Evolutionary conservation across 2,113 vertebrate genomes (phyloP), one percentile per base, ranked within the genome.

Genomic region (Macaca nemestrina): DNA sequence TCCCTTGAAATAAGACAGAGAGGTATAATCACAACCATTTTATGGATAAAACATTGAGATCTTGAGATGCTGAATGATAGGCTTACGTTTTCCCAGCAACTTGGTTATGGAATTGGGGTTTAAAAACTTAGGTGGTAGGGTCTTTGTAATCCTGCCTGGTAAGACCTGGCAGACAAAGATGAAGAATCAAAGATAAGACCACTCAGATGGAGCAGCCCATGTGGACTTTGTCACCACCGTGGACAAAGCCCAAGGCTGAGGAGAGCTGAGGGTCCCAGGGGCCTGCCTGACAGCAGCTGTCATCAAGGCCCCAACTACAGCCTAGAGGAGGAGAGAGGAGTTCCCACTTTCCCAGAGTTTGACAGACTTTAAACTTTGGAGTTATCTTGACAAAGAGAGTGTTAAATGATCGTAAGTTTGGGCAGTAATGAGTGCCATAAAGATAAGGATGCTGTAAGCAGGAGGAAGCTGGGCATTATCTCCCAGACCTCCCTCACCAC

Each of bases 401-500:
- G 12, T 72, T 81, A 17, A 87, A 13, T 23, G 25, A 68, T 94
- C 59, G 78, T 43, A 82, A 64, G 20, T 16, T 22, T 57, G 52
- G 35, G 72, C 52, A 80, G 61, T 80, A 93, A 79, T 17, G 20
- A 64, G 17, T 11, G 8, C 38, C 38, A 83, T 89, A 86, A 96
- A 97, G 76, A 97, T 91, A 97, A 97, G 76, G 81, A 48, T 57
- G 18, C 30, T 73, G 1, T 2, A 80, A 81, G 67, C 61, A 52
- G 18, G 13, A 57, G 55, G 57, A 43, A 75, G 17, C 0, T 5
- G 40, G 48, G 27, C 45, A 30, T 30, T 83, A 43, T 55, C 83
- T 68, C 40, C 40, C 16, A 57, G 79, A 16, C 64, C n/a, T 72
- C 52, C 11, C 27, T 78, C 32, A 14, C 35, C 48, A 35, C 38